Percentiles rank a stretch among this genome's conserved stretches.
Evolutionary conservation across 2,797 vertebrate species (phyloP).

Genomic region (Schizopygopsis malacanthus): DNA sequence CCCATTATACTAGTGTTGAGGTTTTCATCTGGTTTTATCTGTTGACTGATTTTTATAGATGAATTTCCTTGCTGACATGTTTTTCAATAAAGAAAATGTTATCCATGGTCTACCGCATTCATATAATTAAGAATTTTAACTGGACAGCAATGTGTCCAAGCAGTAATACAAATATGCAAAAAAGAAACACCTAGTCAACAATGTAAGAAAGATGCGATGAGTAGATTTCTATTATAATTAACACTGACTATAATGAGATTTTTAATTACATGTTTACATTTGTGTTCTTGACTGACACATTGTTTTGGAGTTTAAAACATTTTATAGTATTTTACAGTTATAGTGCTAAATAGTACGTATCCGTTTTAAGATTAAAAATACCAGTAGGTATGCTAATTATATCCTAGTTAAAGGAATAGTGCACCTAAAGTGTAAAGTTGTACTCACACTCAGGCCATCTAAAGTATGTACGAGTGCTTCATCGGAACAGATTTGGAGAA

Average conservation of each 20-base stretch:
- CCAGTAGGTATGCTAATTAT: neutral
- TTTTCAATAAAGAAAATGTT: conserved; percentile 16
- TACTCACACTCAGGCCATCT: no score
- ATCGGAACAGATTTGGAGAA: no score
- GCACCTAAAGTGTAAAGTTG: no score
- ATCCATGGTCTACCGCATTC: neutral
- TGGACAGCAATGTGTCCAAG: neutral
- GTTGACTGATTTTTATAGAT: conserved; percentile 14
- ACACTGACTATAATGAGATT: neutral
- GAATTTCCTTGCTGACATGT: neutral
- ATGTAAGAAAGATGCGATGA: neutral
- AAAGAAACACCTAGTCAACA: neutral
- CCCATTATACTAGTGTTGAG: neutral
- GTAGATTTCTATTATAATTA: neutral
- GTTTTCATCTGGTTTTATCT: conserved; percentile 10
- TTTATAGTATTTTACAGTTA: neutral
- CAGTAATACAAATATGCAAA: neutral
- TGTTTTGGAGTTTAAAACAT: neutral
- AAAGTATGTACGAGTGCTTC: no score
- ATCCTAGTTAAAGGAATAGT: no score
- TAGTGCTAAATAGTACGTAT: neutral
- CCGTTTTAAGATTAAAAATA: neutral
- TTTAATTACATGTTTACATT: neutral
- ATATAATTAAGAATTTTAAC: neutral
- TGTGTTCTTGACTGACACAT: neutral